Percentiles rank a stretch among this genome's conserved stretches.
These are phyloP conservation scores for Wasmannia auropunctata DNA, from an alignment of 1,140 invertebrate genomes.

Conservation along the genomic window DNA sequence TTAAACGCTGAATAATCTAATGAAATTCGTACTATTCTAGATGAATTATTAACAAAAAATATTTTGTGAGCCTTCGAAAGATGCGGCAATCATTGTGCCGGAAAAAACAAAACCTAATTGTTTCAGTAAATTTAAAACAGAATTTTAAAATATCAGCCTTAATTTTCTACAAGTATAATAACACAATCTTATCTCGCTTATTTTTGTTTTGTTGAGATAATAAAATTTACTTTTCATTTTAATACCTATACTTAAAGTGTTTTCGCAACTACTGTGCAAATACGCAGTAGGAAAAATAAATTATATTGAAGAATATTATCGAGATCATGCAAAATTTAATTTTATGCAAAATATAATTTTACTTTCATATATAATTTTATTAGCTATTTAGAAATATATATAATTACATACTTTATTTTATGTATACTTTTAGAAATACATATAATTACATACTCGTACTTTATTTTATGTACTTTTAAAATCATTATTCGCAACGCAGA, in stretches of 20 bases:
- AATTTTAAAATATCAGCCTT: background rate
- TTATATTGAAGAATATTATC: background rate
- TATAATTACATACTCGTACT: background rate
- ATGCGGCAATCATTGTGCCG: background rate
- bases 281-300: background rate
- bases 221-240: background rate
- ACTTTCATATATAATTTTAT: background rate
- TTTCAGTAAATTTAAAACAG: background rate
- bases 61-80: background rate
- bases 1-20: no score
- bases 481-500: background rate
- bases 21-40: background rate
- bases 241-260: background rate
- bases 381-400: background rate
- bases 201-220: background rate
- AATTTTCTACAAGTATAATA: background rate
- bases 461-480: background rate
- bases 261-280: background rate
- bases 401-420: background rate
- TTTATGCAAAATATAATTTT: background rate
- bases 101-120: background rate
- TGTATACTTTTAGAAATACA: background rate
- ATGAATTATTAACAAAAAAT: background rate
- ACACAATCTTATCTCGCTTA: background rate
- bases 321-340: background rate